phyloP scores from a whole-genome alignment of 2,797 vertebrate genomes.

The Diplodus sargus region DNA sequence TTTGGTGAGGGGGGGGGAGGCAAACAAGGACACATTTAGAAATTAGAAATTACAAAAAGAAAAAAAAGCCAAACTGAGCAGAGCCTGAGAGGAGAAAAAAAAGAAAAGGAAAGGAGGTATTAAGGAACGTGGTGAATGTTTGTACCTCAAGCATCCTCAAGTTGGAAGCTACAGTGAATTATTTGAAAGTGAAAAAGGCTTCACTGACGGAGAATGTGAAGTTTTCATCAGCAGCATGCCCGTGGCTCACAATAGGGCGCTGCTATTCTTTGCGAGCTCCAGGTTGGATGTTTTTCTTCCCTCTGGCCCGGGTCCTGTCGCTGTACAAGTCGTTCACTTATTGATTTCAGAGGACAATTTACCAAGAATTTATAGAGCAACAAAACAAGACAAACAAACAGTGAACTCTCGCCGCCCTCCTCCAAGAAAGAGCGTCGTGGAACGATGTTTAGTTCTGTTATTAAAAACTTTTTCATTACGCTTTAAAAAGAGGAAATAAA shows the following conservation, averaged over 20 bases:
- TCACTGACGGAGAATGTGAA: constrained; percentile 34
- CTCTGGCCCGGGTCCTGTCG: constrained; percentile 21
- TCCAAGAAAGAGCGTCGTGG: neutral
- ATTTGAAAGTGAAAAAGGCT: constrained; percentile 56
- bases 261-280: constrained; percentile 1
- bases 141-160: constrained; percentile 66
- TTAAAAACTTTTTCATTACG: constrained; percentile 37
- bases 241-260: constrained; percentile 26
- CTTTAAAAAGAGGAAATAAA: constrained; percentile 28
- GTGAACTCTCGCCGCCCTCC: constrained; percentile 4
- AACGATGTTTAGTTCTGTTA: constrained; percentile 2
- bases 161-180: constrained; percentile 54
- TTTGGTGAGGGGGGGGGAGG: constrained; percentile 23
- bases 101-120: constrained; percentile 21
- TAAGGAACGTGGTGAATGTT: constrained; percentile 57
- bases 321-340: neutral
- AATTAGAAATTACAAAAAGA: neutral
- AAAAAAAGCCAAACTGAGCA: neutral
- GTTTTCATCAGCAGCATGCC: constrained; percentile 43
- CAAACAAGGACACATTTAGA: constrained; percentile 1
- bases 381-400: neutral
- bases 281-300: constrained; percentile 28
- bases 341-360: constrained; percentile 50
- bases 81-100: constrained; percentile 32
- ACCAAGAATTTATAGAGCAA: constrained; percentile 6